Conservation (phyloP, 2,888 invertebrate genomes). For the Ceraclea dissimilis region DNA sequence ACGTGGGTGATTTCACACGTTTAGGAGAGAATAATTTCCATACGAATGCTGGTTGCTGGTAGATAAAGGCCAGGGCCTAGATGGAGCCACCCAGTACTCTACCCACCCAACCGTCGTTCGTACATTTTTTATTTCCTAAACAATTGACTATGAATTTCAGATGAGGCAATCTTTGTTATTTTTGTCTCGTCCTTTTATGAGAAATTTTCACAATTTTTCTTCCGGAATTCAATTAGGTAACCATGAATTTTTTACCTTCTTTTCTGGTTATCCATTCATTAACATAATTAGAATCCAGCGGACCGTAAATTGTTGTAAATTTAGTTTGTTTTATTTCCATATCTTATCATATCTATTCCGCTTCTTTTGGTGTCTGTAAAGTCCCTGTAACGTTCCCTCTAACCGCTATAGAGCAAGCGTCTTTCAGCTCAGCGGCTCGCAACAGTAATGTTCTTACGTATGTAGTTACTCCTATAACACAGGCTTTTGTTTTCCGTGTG, state of each 20-base stretch:
- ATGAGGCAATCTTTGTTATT: background rate
- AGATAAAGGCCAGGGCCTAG: background rate
- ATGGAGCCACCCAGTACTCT: no score
- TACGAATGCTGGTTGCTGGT: background rate
- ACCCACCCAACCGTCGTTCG: background rate
- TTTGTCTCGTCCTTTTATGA: background rate
- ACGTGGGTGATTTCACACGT: constrained; percentile 2
- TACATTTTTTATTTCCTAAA: background rate
- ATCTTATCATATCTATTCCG: background rate
- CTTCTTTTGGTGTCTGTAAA: no score
- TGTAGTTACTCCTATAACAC: no score
- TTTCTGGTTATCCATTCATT: background rate
- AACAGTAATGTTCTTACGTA: no score
- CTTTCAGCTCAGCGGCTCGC: no score
- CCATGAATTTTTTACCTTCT: background rate
- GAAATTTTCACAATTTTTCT: background rate
- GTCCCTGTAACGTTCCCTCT: no score
- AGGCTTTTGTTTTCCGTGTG: no score
- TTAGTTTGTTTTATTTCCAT: background rate
- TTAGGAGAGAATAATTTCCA: background rate
- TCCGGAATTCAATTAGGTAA: background rate
- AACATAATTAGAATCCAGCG: background rate
- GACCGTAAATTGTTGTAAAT: background rate
- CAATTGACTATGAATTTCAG: constrained; percentile 1
- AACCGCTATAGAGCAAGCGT: no score